Evolutionary conservation across 2,888 invertebrate genomes (phyloP).

Genomic region (Parnassius glacialis): DNA sequence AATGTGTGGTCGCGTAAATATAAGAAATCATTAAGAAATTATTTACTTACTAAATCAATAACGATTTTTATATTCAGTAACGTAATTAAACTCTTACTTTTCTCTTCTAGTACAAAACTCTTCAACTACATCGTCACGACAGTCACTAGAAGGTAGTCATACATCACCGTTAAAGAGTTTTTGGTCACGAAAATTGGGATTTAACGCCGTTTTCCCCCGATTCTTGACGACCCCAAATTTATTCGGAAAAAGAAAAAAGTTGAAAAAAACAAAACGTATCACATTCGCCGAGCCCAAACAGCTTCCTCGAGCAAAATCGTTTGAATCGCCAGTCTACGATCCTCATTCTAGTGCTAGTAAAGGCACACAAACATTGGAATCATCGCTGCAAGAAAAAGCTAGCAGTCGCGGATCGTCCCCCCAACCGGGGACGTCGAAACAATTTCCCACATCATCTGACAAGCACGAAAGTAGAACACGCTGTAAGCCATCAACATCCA

Average conservation of each 20-base stretch:
- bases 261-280: conserved; percentile 12
- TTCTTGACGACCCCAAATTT: conserved; percentile 4
- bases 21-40: too few species aligned
- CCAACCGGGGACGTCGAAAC: conserved; percentile 6
- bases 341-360: neutral
- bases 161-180: conserved; percentile 4
- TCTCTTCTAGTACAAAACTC: conserved; percentile 5
- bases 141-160: neutral
- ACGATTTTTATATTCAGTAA: too few species aligned
- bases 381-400: neutral
- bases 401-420: neutral
- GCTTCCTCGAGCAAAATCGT: conserved; percentile 8
- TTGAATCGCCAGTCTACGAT: conserved; percentile 1
- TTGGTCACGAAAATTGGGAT: conserved; percentile 7
- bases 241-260: conserved; percentile 1
- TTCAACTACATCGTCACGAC: neutral
- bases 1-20: too few species aligned
- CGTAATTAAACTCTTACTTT: neutral
- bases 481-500: neutral
- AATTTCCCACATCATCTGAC: neutral
- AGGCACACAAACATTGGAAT: conserved; percentile 7
- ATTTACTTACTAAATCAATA: too few species aligned
- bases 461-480: neutral
- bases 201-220: neutral
- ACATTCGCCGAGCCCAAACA: conserved; percentile 10